Evolutionary conservation across 92 coral and sea anemone genomes (phyloP), one percentile per base, ranked within the genome.

Genomic region (Blastomussa wellsi): DNA sequence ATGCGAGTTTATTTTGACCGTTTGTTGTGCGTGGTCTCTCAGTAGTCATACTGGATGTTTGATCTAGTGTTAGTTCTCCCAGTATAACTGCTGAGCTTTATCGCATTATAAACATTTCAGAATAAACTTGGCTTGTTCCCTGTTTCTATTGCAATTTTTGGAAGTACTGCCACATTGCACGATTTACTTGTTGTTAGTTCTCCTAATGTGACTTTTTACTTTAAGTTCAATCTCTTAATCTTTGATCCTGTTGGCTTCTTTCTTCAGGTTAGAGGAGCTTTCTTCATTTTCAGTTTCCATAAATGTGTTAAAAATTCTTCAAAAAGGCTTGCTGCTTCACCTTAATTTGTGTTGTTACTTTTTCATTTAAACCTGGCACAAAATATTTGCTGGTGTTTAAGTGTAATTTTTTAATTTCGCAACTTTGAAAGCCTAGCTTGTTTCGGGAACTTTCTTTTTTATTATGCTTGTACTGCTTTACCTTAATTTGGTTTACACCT

Each of bases 21-120:
- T 82, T 71, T 70, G 78, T 81, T 36, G 5, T 69, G 70, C 12
- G 86, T 51, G 60, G 74, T 82, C 86, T 82, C 86, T 82, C 78
- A 52, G 78, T n/a, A 53, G 59, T 49, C 78, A n/a, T 36, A 65
- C 60, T 82, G 86, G 86, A 42, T 47, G 52, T 39, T 47, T 51
- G 22, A 7, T 81, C 41, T 82, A 37, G 52, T 32, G 77, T 75
- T 52, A 51, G 86, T 69, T 79, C 62, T 33, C 66, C 70, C 78
- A 35, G 42, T 35, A 5, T 82, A 35, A 51, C 51, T 38, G 41
- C 26, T 57, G 78, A 82, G 53, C 68, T 70, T 65, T 82, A 69
- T 69, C 74, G 44, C 74, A 20, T 36, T 11, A 14, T 31, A 68
- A 33, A 66, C 72, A 66, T 7, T 6, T 66, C n/a, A 5, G 24